Evolutionary conservation across 64 coral and sea anemone genomes (phyloP).

Genomic region (Montipora foliosa): DNA sequence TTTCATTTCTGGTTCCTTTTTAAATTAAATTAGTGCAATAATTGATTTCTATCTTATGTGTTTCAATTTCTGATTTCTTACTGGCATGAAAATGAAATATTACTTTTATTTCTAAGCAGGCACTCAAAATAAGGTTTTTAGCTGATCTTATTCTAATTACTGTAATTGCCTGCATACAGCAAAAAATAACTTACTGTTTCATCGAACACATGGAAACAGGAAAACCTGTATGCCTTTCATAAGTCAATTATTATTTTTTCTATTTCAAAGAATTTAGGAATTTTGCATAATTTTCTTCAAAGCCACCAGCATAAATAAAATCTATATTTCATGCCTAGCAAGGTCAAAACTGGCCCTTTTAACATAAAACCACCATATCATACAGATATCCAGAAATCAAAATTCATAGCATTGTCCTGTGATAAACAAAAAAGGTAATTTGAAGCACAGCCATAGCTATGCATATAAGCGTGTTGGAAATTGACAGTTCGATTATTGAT

Average conservation of each 20-base stretch:
- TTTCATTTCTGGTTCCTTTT: slow-evolving; percentile 67
- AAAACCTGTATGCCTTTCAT: background rate
- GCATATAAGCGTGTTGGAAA: slow-evolving; percentile 68
- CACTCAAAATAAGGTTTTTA: slow-evolving; percentile 72
- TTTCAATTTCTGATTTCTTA: slow-evolving; percentile 77
- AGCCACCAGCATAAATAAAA: slow-evolving; percentile 41
- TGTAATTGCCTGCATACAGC: slow-evolving; percentile 41
- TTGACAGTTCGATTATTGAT: slow-evolving; percentile 73
- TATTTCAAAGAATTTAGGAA: background rate
- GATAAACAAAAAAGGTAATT: slow-evolving; percentile 56
- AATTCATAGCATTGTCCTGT: slow-evolving; percentile 36
- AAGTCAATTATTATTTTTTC: slow-evolving; percentile 32
- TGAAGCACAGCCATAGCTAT: slow-evolving; percentile 51
- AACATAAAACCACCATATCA: slow-evolving; percentile 54
- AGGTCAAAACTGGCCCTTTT: slow-evolving; percentile 49
- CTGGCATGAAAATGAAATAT: slow-evolving; percentile 76
- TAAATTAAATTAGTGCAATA: slow-evolving; percentile 95
- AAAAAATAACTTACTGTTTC: slow-evolving; percentile 23
- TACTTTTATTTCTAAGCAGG: slow-evolving; percentile 75
- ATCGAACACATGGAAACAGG: background rate
- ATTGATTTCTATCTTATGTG: slow-evolving; percentile 88
- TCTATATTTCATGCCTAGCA: slow-evolving; percentile 42
- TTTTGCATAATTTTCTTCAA: background rate
- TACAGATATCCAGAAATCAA: slow-evolving; percentile 54
- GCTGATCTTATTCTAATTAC: slow-evolving; percentile 84